Evolutionary conservation across 2,888 invertebrate species (phyloP).

Genomic region (Cheilosia scutellata): DNA sequence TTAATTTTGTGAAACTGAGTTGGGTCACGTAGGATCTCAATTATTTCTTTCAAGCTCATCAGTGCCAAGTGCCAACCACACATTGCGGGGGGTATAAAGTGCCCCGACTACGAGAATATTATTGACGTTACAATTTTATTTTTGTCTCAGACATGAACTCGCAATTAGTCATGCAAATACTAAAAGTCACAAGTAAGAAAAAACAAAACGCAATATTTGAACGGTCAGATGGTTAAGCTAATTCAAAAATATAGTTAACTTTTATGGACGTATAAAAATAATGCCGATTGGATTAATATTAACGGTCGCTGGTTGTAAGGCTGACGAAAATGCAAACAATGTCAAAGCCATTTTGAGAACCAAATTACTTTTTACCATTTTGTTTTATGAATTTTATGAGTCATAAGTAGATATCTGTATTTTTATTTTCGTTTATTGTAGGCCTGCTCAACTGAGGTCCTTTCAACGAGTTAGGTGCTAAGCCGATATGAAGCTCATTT

Average conservation of each 20-base stretch:
- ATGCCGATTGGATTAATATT: background rate
- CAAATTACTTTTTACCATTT: background rate
- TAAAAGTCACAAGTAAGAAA: background rate
- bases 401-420: no score
- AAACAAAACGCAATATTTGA: slow-evolving; percentile 2
- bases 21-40: slow-evolving; percentile 60
- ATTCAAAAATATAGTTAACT: slow-evolving; percentile 3
- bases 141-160: slow-evolving; percentile 30
- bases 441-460: no score
- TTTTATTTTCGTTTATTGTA: no score
- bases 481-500: no score
- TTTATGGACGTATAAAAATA: slow-evolving; percentile 22
- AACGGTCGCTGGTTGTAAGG: background rate
- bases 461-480: no score
- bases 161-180: slow-evolving; percentile 51
- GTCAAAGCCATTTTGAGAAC: slow-evolving; percentile 32
- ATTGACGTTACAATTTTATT: slow-evolving; percentile 18
- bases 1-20: slow-evolving; percentile 42
- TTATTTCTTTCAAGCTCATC: slow-evolving; percentile 42
- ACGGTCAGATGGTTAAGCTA: background rate
- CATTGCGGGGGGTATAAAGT: background rate
- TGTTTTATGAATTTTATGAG: background rate
- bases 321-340: slow-evolving; percentile 14
- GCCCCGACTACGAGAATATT: background rate
- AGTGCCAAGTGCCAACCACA: background rate